Base-by-base conservation (phyloP, 2,797 vertebrate genomes). In the Enteromius thamalakanensis region DNA sequence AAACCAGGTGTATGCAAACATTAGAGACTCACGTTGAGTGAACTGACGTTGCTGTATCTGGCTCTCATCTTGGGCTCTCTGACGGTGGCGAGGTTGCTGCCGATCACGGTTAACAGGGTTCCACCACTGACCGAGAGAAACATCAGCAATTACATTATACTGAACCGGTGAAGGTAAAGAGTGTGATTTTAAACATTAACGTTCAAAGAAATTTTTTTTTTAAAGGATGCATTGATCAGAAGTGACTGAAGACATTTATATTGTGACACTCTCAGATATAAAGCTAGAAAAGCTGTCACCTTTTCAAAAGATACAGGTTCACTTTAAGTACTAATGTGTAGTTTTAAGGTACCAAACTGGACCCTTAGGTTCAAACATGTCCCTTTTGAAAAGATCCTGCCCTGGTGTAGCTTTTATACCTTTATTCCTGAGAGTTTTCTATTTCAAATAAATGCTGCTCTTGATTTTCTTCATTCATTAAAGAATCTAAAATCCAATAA, bases 31-130 rank as follows among this genome's bases (percentile, higher is more conserved):
- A 99, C 98, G 0, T 99, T 97, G 81, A 96, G 93, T 1, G 96
- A 95, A 88, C 96, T 94, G 76, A 95, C 91, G 6, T 91, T 94
- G 87, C 95, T 95, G 5, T 98, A 97, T 88, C 97, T 98, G 90
- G 97, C 97, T 85, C 97, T 96, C 93, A 99, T 98, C 90, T 92
- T 97, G 32, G 98, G 98, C 87, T 98, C 97, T 75, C 95, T 97
- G 89, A 99, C 95, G 9, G 97, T 98, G 85, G 95, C 96, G 91
- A 99, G 93, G 91, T 99, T 99, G 89, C 95, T 97, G 87, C 98
- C 98, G 0, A 94, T 97, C 85, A 99, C 95, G 0, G 96, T 99
- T 83, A 99, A 90, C 21, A 95, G 89, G 0, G 97, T 99, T 65
- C 97, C 98, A 86, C 98, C 98, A 0, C 98, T 99, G 82, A 19